phyloP scores from a whole-genome alignment of 35 echinoderm and acorn worm species.

The Ophioderma brevispina region DNA sequence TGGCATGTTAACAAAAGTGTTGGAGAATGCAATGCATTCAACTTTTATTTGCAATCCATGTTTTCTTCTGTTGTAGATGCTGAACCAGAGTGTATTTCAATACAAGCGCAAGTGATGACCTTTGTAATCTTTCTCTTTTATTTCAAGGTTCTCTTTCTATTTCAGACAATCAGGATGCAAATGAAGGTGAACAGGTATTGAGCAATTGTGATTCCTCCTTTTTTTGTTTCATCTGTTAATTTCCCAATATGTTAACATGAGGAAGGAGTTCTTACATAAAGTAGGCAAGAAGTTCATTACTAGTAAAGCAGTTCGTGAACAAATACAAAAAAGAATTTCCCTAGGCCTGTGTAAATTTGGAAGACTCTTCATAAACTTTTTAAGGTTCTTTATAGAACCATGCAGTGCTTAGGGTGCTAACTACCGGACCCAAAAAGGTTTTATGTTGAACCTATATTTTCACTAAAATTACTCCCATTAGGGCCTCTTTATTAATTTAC shows the following conservation, averaged over 20 bases:
- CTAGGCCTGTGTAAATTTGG: no score
- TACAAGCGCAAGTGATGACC: not conserved
- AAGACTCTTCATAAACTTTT: no score
- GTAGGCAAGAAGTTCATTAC: not conserved
- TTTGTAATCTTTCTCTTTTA: not conserved
- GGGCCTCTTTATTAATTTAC: no score
- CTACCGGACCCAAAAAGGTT: no score
- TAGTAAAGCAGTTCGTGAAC: not conserved
- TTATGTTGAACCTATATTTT: no score
- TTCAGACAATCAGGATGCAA: not conserved
- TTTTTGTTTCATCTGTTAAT: not conserved
- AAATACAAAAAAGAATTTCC: no score
- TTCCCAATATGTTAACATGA: not conserved
- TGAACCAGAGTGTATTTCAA: not conserved
- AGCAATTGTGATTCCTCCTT: not conserved
- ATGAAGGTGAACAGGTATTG: not conserved
- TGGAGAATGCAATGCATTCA: not conserved
- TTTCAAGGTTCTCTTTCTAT: not conserved
- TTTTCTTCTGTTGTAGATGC: not conserved
- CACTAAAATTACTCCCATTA: no score
- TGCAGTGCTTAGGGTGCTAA: no score
- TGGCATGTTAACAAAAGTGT: not conserved
- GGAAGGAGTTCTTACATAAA: not conserved
- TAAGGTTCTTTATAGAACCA: no score
- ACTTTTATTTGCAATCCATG: not conserved